These are phyloP conservation scores for Thunnus maccoyii DNA, from an alignment of 2,113 vertebrate genomes.

Conservation along the genomic window DNA sequence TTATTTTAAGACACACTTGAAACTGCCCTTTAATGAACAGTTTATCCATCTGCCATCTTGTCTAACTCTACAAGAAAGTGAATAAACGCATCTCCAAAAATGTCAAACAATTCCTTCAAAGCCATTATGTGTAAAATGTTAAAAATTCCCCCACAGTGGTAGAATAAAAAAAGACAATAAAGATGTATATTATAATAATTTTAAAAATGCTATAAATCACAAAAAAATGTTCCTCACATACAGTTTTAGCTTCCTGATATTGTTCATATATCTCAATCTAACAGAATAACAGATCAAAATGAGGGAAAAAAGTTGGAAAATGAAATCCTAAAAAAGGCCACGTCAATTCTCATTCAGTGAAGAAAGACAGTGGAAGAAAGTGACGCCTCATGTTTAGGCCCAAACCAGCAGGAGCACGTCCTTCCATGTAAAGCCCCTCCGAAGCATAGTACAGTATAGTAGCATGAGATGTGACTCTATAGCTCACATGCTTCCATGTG, in stretches of 20 bases:
- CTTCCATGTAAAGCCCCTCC: not conserved
- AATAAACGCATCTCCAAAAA: not conserved
- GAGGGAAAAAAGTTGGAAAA: not conserved
- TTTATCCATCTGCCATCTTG: not conserved
- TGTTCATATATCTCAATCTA: not conserved
- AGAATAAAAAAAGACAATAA: too few relatives aligned
- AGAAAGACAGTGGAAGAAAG: not conserved
- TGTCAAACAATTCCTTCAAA: not conserved
- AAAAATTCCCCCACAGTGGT: not conserved
- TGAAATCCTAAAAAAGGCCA: not conserved
- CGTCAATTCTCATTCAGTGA: not conserved
- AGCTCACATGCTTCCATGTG: slow-evolving; percentile 6
- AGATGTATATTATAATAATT: too few relatives aligned
- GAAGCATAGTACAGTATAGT: not conserved
- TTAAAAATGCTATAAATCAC: not conserved
- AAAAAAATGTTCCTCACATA: not conserved
- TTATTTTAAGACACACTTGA: too few relatives aligned
- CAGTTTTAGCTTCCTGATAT: not conserved
- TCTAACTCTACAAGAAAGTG: too few relatives aligned
- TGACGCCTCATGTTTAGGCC: not conserved
- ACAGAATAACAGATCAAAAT: not conserved
- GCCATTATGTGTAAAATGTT: too few relatives aligned
- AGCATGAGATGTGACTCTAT: not conserved
- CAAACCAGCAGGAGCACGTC: not conserved
- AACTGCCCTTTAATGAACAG: not conserved